These are phyloP conservation scores for Branchellion lobata DNA, from an alignment of 2,888 invertebrate genomes.

Conservation along the genomic window DNA sequence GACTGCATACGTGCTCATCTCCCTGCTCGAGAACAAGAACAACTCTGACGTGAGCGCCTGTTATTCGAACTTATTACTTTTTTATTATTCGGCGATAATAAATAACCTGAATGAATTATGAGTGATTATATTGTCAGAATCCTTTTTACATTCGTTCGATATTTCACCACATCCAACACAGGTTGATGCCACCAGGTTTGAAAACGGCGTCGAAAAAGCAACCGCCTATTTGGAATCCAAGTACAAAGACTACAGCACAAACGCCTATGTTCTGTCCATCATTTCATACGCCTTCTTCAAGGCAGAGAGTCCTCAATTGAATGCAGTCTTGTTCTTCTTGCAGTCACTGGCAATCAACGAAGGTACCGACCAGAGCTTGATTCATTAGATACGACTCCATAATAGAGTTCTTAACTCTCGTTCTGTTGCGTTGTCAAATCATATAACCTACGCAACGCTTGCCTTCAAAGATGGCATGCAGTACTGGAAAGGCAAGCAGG, in stretches of 20 bases:
- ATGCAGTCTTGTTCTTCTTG: conserved; percentile 52
- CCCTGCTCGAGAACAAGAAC: conserved; percentile 69
- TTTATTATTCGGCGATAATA: no score
- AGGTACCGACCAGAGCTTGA: conserved; percentile 50
- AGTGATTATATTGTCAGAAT: background rate
- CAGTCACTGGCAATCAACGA: conserved; percentile 54
- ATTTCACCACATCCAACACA: background rate
- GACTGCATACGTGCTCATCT: conserved; percentile 77
- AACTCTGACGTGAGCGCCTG: conserved; percentile 37
- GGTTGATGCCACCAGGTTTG: background rate
- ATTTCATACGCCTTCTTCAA: conserved; percentile 57
- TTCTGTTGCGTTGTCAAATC: background rate
- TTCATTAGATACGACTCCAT: background rate
- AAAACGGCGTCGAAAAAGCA: conserved; percentile 16
- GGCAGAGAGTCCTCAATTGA: conserved; percentile 54
- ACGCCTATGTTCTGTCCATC: conserved; percentile 58
- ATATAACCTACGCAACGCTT: background rate
- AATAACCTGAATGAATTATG: no score
- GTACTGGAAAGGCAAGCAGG: conserved; percentile 55
- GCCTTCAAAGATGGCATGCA: conserved; percentile 54
- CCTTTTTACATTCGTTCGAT: background rate
- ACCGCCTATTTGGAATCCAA: background rate
- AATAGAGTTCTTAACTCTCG: background rate
- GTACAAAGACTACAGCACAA: conserved; percentile 33
- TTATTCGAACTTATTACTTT: background rate